Conservation (phyloP, 2,797 vertebrate genomes). For the Cynopterus sphinx region DNA sequence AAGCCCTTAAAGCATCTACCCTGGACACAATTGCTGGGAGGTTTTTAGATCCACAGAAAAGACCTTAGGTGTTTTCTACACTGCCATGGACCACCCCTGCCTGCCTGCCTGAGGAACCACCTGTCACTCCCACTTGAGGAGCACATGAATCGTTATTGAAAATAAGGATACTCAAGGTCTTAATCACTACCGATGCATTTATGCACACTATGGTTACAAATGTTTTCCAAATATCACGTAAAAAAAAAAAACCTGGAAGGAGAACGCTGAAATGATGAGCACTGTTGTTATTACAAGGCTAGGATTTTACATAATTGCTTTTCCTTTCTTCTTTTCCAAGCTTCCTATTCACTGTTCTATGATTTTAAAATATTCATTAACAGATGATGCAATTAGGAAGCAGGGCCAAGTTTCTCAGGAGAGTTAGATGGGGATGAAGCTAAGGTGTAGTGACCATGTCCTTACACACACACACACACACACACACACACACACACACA, state of each 20-base stretch:
- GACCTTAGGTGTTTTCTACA: not conserved
- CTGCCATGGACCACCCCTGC: not conserved
- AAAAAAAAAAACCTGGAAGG: not conserved
- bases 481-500: too few relatives aligned
- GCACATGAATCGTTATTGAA: not conserved
- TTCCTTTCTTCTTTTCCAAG: constrained; percentile 11
- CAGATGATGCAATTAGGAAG: not conserved
- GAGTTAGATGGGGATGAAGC: not conserved
- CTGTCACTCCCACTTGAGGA: constrained; percentile 4
- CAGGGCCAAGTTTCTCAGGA: not conserved
- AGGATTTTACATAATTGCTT: not conserved
- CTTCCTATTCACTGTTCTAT: not conserved
- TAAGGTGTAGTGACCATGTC: not conserved
- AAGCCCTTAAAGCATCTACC: not conserved
- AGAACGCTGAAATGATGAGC: not conserved
- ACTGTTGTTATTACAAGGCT: not conserved
- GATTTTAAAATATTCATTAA: not conserved
- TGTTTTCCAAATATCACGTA: not conserved
- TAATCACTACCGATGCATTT: not conserved
- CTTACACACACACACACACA: not conserved
- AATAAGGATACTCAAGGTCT: constrained; percentile 7
- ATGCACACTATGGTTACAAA: not conserved
- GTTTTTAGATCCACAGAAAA: not conserved
- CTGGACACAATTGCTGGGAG: not conserved
- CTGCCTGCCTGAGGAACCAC: constrained; percentile 4